Conservation (phyloP, 2,113 vertebrate species). For the Vidua macroura region DNA sequence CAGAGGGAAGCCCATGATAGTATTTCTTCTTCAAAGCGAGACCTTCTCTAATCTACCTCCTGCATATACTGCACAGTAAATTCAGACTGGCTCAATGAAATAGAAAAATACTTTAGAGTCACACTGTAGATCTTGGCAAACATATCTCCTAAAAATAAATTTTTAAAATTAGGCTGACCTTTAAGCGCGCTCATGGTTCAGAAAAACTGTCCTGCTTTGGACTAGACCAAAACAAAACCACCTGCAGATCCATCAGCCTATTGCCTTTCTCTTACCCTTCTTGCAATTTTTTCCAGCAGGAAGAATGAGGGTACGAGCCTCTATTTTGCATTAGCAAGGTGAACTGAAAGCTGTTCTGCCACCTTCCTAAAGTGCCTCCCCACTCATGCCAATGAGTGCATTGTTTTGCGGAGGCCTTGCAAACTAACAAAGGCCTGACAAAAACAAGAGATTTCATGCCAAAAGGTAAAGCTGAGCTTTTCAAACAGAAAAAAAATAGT, state of each 20-base stretch:
- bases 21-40: neutral
- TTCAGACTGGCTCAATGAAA: neutral
- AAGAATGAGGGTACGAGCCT: neutral
- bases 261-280: neutral
- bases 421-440: neutral
- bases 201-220: neutral
- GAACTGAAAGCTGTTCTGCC: neutral
- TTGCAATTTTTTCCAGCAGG: neutral
- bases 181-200: neutral
- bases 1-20: neutral
- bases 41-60: neutral
- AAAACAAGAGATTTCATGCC: neutral
- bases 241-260: neutral
- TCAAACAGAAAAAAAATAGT: neutral
- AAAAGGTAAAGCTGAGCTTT: neutral
- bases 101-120: neutral
- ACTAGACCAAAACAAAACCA: neutral
- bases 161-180: neutral
- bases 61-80: neutral
- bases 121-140: neutral
- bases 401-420: neutral
- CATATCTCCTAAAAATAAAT: neutral
- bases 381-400: accelerated
- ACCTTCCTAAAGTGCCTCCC: neutral
- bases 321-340: neutral